Conservation (phyloP, 2,797 vertebrate species). For the Hozukius guyotensis region DNA sequence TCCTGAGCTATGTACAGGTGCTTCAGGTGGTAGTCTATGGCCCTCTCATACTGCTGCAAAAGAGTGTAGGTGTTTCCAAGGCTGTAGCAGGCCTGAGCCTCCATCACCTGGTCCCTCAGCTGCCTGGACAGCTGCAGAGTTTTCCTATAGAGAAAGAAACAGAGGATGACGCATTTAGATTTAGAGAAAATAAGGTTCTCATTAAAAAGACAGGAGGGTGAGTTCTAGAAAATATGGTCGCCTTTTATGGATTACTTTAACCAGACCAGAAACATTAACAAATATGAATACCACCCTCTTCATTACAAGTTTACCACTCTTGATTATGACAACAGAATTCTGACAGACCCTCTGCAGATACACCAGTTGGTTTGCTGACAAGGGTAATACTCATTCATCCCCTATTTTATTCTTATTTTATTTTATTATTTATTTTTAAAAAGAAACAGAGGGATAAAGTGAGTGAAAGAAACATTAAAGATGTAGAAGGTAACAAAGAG, state of each 20-base stretch:
- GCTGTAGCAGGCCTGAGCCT: conserved; percentile 98
- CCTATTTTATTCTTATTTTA: no score
- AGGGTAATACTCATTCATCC: no score
- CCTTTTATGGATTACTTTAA: no score
- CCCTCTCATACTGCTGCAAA: conserved; percentile 91
- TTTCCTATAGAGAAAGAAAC: conserved; percentile 82
- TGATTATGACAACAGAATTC: no score
- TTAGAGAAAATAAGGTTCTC: not conserved
- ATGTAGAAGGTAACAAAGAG: not conserved
- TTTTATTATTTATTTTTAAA: not conserved
- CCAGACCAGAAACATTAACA: no score
- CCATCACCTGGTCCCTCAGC: conserved; percentile 94
- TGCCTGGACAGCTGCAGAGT: conserved; percentile 94
- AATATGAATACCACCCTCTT: no score
- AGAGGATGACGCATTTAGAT: not conserved
- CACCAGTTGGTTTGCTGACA: no score
- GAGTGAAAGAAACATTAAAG: not conserved
- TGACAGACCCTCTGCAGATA: no score
- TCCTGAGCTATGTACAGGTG: conserved; percentile 96
- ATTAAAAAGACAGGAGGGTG: not conserved
- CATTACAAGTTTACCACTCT: no score
- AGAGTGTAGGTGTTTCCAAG: conserved; percentile 96
- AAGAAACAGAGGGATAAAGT: not conserved
- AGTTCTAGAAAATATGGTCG: not conserved
- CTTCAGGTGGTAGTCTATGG: conserved; percentile 94